Percentiles rank a stretch among this genome's conserved stretches.
These are phyloP conservation scores for Reinhardtius hippoglossoides DNA, from an alignment of 2,113 vertebrate species.

Conservation along the genomic window DNA sequence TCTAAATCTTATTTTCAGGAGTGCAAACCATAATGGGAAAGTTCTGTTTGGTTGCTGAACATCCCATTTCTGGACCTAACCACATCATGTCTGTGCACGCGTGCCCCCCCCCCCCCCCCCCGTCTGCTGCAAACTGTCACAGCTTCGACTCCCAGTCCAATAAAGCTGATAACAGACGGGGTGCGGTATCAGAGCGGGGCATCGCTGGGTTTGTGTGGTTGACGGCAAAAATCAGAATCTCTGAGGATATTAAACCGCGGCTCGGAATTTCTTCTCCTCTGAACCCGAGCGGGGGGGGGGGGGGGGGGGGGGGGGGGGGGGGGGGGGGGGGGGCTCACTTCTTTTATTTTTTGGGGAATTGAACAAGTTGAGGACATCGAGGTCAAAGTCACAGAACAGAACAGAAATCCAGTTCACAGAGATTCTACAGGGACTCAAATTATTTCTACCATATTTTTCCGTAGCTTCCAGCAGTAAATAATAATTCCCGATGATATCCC, in stretches of 20 bases:
- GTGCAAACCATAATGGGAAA: background rate
- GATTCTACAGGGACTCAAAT: no score
- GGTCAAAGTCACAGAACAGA: background rate
- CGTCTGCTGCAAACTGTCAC: background rate
- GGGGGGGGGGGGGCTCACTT: background rate
- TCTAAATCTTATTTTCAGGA: background rate
- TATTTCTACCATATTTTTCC: no score
- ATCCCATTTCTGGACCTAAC: background rate
- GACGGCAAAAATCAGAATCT: conserved; percentile 13
- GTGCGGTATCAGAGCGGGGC: conserved; percentile 7
- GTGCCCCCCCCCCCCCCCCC: background rate
- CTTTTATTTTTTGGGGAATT: background rate
- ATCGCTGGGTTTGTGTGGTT: conserved; percentile 9
- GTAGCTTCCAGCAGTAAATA: no score
- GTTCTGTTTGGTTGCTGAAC: conserved; percentile 6
- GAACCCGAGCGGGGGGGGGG: background rate
- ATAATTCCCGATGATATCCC: no score
- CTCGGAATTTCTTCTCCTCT: conserved; percentile 31
- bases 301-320: background rate
- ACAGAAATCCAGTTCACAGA: no score
- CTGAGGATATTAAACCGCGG: conserved; percentile 48
- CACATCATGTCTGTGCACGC: background rate
- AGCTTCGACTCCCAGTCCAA: conserved; percentile 21
- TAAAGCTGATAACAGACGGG: conserved; percentile 25
- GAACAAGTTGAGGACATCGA: background rate